A percentile compares a stretch with the other conserved stretches of the same genome.
Evolutionary conservation across 1,140 invertebrate genomes (phyloP).

Genomic region (Lordiphosa clarofinis): DNA sequence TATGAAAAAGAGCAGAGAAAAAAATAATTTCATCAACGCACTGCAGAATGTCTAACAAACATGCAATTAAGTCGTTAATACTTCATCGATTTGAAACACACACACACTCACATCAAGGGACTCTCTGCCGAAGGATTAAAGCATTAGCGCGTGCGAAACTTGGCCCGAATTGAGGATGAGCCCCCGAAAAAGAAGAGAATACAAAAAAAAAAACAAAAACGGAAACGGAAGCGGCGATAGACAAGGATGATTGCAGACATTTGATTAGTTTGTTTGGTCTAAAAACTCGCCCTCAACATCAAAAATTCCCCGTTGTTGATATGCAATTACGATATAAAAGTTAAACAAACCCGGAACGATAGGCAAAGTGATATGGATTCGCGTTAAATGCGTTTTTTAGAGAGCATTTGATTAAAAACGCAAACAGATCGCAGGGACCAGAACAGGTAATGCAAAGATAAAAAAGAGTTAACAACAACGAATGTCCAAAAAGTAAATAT

Average conservation of each 20-base stretch:
- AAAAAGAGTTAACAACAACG: slow-evolving; percentile 66
- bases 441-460: not conserved
- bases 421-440: slow-evolving; percentile 45
- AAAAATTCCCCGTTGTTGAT: slow-evolving; percentile 23
- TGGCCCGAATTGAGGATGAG: slow-evolving; percentile 32
- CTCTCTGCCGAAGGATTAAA: slow-evolving; percentile 53
- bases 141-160: slow-evolving; percentile 58
- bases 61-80: slow-evolving; percentile 78
- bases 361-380: slow-evolving; percentile 26
- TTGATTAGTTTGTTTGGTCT: slow-evolving; percentile 70
- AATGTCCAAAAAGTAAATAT: slow-evolving; percentile 4
- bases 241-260: slow-evolving; percentile 57
- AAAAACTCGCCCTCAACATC: slow-evolving; percentile 5
- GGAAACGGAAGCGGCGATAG: slow-evolving; percentile 61
- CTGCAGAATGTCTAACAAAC: slow-evolving; percentile 66
- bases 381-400: slow-evolving; percentile 34
- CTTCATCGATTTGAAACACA: slow-evolving; percentile 73
- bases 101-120: slow-evolving; percentile 2
- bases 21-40: slow-evolving; percentile 45
- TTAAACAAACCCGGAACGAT: slow-evolving; percentile 62
- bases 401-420: slow-evolving; percentile 73
- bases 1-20: slow-evolving; percentile 17
- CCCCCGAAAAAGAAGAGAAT: slow-evolving; percentile 4
- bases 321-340: slow-evolving; percentile 77
- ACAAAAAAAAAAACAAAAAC: slow-evolving; percentile 3